Base-by-base conservation (phyloP, 2,797 vertebrate species). In the Pangasius macronema region DNA sequence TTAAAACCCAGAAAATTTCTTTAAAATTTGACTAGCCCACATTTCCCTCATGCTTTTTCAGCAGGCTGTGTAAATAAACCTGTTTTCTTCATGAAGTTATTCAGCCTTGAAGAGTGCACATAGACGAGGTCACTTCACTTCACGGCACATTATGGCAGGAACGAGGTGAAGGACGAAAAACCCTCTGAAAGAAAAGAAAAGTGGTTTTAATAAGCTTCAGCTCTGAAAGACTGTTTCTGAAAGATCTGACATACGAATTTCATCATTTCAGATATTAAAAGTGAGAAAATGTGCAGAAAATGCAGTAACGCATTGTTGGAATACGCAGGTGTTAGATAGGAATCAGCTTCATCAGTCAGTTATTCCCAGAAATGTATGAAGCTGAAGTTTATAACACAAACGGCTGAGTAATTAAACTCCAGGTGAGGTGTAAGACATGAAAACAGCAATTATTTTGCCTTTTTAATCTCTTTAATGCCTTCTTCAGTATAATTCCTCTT, bases 271-370 rank as follows among this genome's bases (percentile, higher is more conserved):
- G 30, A 80, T 59, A 80, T 80, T 80, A 80, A 57, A 30, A 18
- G 6, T 0, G n/a, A 51, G 42, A 49, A 75, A 51, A 13, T 76
- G 73, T 0, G 11, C 10, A 14, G 33, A 46, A n/a, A 53, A 49
- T 36, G 10, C 73, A 49, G 1, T 16, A 1, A 61, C 33, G 16
- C 55, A 61, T 81, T 27, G 22, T 24, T 81, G 8, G 42, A 61
- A 81, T 61, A 81, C 49, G 24, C 79, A 81, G 79, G 33, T 81
- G 79, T 61, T 39, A 2, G 79, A 81, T 81, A 81, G 36, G 3
- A 39, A 81, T 81, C 79, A n/a, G 57, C 57, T 61, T 46, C 79
- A 79, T 55, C 3, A 39, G 39, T 39, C 39, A 39, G 39, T 39
- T 39, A 39, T 39, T 39, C 24, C 39, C 24, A 42, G 5, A 46